These are phyloP conservation scores for Troides aeacus DNA, from an alignment of 2,888 invertebrate species.

Conservation along the genomic window DNA sequence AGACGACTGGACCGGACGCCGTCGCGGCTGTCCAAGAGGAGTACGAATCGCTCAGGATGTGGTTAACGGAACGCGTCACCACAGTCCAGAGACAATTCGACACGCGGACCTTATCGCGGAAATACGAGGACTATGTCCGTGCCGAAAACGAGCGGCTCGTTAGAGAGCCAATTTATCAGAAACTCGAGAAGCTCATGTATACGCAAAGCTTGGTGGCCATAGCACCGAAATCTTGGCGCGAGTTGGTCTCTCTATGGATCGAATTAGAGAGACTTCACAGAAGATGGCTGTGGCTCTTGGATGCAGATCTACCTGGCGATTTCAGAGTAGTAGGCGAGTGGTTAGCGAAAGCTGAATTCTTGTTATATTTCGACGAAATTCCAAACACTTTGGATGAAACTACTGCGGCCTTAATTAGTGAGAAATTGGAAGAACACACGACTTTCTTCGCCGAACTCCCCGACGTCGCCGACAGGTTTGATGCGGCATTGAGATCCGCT, in stretches of 20 bases:
- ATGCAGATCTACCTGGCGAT: constrained; percentile 91
- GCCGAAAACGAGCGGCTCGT: constrained; percentile 89
- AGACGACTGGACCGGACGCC: constrained; percentile 85
- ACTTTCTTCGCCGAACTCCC: constrained; percentile 93
- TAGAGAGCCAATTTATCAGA: constrained; percentile 85
- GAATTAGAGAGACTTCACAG: constrained; percentile 88
- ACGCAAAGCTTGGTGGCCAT: constrained; percentile 90
- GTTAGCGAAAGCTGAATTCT: constrained; percentile 92
- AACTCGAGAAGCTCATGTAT: constrained; percentile 88
- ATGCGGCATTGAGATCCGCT: constrained; percentile 84
- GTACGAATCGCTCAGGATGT: constrained; percentile 88
- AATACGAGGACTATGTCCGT: constrained; percentile 89
- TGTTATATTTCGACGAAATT: constrained; percentile 90
- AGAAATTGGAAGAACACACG: constrained; percentile 93
- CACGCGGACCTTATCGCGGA: constrained; percentile 86
- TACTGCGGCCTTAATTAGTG: constrained; percentile 91
- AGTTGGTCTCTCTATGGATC: constrained; percentile 89
- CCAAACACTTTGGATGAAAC: constrained; percentile 92
- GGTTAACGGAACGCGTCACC: constrained; percentile 89
- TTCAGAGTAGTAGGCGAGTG: constrained; percentile 93
- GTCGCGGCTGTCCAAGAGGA: constrained; percentile 89
- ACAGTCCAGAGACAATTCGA: constrained; percentile 88
- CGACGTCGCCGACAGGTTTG: constrained; percentile 87
- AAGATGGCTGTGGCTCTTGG: constrained; percentile 94
- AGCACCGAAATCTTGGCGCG: constrained; percentile 91